Conservation (phyloP, 2,797 vertebrate genomes). For the Coregonus suidteri region DNA sequence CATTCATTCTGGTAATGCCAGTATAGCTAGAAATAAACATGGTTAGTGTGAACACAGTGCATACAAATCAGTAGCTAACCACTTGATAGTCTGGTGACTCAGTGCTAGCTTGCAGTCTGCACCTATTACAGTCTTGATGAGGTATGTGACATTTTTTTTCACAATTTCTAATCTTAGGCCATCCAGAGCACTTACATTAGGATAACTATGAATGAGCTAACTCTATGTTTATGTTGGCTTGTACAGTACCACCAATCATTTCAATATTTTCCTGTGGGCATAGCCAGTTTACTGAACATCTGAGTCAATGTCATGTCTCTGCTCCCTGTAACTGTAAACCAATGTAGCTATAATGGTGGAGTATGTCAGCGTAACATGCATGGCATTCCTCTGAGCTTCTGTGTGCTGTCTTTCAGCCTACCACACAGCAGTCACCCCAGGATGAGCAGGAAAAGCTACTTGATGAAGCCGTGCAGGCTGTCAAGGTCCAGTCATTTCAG, state of each 20-base stretch:
- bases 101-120: background rate
- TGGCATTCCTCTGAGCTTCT: slow-evolving; percentile 16
- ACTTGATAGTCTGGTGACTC: background rate
- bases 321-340: background rate
- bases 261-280: background rate
- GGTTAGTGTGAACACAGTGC: background rate
- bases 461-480: slow-evolving; percentile 97
- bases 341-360: background rate
- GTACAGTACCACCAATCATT: background rate
- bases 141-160: background rate
- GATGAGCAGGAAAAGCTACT: slow-evolving; percentile 98
- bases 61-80: background rate
- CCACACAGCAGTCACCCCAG: slow-evolving; percentile 95
- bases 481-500: slow-evolving; percentile 98
- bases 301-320: background rate
- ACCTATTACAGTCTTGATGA: background rate
- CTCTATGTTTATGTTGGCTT: no score
- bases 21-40: background rate
- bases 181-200: no score
- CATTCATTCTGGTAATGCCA: background rate
- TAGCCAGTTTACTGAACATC: background rate
- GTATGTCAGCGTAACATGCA: background rate
- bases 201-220: no score
- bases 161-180: no score
- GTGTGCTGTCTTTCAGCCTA: slow-evolving; percentile 76